Evolutionary conservation across 2,797 vertebrate species (phyloP).

Genomic region (Lacerta bilineata): DNA sequence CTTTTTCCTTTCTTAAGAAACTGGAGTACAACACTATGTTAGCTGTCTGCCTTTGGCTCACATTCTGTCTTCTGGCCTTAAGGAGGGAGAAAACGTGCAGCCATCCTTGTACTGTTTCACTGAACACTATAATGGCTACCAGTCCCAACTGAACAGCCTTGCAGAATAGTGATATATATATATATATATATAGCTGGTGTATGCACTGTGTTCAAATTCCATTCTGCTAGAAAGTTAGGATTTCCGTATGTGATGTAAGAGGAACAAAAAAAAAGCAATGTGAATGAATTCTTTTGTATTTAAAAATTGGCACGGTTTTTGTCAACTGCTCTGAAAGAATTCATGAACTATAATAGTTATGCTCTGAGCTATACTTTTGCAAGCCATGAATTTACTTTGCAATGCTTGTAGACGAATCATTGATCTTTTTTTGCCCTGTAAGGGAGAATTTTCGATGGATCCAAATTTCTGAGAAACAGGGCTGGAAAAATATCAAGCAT

Average conservation of each 20-base stretch:
- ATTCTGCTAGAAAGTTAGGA: background rate
- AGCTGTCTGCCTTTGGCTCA: background rate
- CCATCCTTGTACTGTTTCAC: background rate
- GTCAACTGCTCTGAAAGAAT: background rate
- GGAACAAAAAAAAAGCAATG: too few relatives aligned
- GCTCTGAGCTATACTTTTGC: background rate
- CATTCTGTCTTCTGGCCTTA: background rate
- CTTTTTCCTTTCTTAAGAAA: background rate
- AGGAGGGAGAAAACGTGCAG: background rate
- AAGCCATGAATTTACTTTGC: background rate
- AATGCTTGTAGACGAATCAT: background rate
- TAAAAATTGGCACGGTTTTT: background rate
- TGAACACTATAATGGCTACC: background rate
- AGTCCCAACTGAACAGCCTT: background rate
- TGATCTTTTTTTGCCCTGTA: background rate
- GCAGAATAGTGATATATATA: background rate
- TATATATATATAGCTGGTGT: background rate
- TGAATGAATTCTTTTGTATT: background rate
- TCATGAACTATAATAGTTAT: background rate
- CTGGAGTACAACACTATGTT: background rate
- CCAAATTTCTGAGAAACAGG: background rate
- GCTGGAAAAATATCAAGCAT: slow-evolving; percentile 6
- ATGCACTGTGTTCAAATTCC: background rate
- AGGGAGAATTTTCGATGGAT: background rate
- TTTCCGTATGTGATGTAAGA: background rate